These are phyloP conservation scores for Tringa solitaria DNA, from an alignment of 2,113 vertebrate species.

Conservation along the genomic window DNA sequence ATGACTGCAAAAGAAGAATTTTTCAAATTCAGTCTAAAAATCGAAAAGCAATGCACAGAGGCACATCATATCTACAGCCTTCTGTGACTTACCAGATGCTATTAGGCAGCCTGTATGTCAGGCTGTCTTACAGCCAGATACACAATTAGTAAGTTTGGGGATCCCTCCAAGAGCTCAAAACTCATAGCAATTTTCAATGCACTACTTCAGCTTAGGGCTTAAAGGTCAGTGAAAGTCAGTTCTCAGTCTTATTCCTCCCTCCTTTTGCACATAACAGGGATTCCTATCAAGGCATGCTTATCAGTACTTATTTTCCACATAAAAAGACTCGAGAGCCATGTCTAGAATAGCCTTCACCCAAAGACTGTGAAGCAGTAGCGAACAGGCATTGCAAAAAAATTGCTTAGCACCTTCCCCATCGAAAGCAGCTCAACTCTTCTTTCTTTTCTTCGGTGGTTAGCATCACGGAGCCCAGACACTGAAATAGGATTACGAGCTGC, in stretches of 20 bases:
- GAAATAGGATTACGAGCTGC: constrained; percentile 18
- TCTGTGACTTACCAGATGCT: background rate
- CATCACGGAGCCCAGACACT: background rate
- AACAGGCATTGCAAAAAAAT: background rate
- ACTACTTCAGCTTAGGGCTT: background rate
- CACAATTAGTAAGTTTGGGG: background rate
- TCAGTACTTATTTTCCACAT: background rate
- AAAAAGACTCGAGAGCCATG: background rate
- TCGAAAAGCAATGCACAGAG: background rate
- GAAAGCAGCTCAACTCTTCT: background rate
- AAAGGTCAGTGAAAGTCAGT: constrained; percentile 3
- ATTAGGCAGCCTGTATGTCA: background rate
- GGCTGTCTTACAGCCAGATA: background rate
- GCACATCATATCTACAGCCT: background rate
- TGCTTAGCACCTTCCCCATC: background rate
- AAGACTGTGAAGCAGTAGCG: background rate
- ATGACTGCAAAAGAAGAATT: background rate
- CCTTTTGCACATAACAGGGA: background rate
- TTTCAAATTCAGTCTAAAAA: background rate
- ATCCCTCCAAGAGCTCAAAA: background rate
- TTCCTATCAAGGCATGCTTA: constrained; percentile 11
- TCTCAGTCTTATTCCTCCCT: background rate
- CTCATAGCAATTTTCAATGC: background rate
- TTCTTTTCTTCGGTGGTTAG: background rate
- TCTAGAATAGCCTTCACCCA: background rate